Evolutionary conservation across 2,797 vertebrate species (phyloP).

Genomic region (Pipistrellus pygmaeus): DNA sequence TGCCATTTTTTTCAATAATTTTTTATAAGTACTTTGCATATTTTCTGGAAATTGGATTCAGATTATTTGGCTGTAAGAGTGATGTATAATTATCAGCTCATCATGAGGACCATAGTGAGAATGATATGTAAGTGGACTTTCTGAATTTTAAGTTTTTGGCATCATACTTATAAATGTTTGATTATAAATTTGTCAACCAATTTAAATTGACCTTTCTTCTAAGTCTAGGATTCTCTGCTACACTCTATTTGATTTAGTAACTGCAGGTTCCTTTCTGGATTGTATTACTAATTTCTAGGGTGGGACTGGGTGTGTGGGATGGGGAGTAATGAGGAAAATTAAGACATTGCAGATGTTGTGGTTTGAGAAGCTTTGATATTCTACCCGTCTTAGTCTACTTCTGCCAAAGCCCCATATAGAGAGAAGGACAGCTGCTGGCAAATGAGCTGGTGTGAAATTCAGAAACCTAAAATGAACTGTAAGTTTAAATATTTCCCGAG

Average conservation of each 20-base stretch:
- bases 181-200: neutral
- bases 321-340: slow-evolving; percentile 17
- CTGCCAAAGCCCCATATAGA: neutral
- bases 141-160: slow-evolving; percentile 19
- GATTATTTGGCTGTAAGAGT: neutral
- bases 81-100: neutral
- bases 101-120: neutral
- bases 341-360: neutral
- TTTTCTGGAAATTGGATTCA: slow-evolving; percentile 26
- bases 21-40: neutral
- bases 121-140: neutral
- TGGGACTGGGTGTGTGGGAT: neutral
- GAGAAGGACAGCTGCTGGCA: neutral
- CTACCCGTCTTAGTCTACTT: neutral
- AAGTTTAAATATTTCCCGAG: slow-evolving; percentile 59
- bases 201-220: neutral
- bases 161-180: neutral
- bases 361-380: slow-evolving; percentile 59
- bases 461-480: slow-evolving; percentile 29
- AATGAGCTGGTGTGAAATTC: slow-evolving; percentile 11
- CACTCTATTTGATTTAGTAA: neutral
- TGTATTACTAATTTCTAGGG: slow-evolving; percentile 28
- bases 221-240: slow-evolving; percentile 1
- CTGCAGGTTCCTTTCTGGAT: slow-evolving; percentile 24
- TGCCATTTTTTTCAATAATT: neutral